Base-by-base conservation (phyloP, 2,113 vertebrate genomes). In the Saguinus imperator region DNA sequence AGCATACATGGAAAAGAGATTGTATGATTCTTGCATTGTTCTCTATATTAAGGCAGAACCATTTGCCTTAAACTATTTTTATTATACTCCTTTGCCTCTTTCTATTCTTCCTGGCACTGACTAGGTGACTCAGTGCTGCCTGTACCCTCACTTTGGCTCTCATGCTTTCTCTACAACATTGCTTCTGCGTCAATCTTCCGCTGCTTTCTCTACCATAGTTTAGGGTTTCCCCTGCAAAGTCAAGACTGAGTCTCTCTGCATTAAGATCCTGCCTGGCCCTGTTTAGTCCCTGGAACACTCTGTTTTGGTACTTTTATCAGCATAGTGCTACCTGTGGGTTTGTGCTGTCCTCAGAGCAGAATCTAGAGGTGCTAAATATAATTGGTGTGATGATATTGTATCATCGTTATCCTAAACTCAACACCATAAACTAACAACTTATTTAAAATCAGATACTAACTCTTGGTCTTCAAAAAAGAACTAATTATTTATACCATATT, bases 341-440 rank as follows among this genome's bases (percentile, higher is more conserved):
- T 84, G 17, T 43, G 40, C 12, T 73, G 12, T 64, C 27, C 27
- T 96, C 37, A 68, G 58, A 95, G 57, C 5, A 83, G 52, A 88
- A 40, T 79, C 32, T 84, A 66, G 40, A 85, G 10, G 55, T 66
- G 23, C 11, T 92, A 43, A 58, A 35, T 89, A 48, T 43, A 37
- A 80, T 79, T 17, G 40, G 20, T 18, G 2, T 73, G n/a, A 48
- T 86, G 16, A 68, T 35, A 61, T 27, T 18, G 79, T 11, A 35
- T 20, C 57, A 61, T 72, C 92, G 72, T 89, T 92, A 80, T 73
- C 37, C 72, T 91, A 40, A 91, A 80, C 55, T 80, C 48, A 94
- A 83, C 3, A 75, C 5, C 16, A 77, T 68, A 66, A 97, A 77
- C 55, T 83, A 79, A 35, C 9, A 58, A 80, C 11, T 87, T 83